phyloP scores from a whole-genome alignment of 2,888 invertebrate species.

The Papilio gigon region DNA sequence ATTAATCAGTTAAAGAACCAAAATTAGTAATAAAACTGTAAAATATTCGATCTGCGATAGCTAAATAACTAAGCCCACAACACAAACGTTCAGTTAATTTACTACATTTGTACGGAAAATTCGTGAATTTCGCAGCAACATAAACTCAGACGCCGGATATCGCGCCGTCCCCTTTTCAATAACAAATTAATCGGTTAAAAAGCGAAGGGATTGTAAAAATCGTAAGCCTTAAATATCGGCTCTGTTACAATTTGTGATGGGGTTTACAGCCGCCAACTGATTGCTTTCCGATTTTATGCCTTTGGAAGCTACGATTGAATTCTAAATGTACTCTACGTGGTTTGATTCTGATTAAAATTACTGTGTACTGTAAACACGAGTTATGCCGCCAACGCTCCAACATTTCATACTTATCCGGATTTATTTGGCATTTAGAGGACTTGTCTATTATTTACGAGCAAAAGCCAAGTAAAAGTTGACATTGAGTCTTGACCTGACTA shows the following conservation, averaged over 20 bases:
- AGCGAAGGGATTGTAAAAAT: constrained; percentile 6
- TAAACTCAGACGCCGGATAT: constrained; percentile 12
- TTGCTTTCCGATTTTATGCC: constrained; percentile 1
- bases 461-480: neutral
- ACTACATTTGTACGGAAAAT: neutral
- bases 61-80: neutral
- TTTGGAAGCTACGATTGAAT: constrained; percentile 8
- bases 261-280: constrained; percentile 9
- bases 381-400: neutral
- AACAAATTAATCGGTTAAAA: constrained; percentile 20
- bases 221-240: constrained; percentile 3
- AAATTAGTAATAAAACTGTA: no score
- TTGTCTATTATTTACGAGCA: no score
- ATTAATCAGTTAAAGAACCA: no score
- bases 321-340: constrained; percentile 7
- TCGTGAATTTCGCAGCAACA: neutral
- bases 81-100: neutral
- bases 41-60: neutral
- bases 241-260: constrained; percentile 14
- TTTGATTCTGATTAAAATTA: neutral
- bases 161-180: constrained; percentile 9
- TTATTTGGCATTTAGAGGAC: neutral
- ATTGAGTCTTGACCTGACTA: neutral
- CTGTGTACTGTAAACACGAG: neutral
- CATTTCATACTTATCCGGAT: neutral